These are phyloP conservation scores for Rhinoptilus africanus DNA, from an alignment of 2,113 vertebrate species.

Conservation along the genomic window DNA sequence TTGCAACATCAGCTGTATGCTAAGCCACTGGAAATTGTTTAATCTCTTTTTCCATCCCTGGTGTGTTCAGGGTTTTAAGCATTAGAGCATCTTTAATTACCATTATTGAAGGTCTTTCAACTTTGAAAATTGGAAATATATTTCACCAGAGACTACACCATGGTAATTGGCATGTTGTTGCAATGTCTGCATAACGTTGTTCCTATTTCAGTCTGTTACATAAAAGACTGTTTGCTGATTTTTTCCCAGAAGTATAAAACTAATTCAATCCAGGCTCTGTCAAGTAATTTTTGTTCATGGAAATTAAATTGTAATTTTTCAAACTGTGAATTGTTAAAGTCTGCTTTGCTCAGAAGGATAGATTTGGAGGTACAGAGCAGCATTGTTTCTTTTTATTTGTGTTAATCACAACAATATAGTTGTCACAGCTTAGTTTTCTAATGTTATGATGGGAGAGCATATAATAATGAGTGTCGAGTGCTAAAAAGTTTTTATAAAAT, in stretches of 20 bases:
- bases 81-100: constrained; percentile 6
- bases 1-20: neutral
- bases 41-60: neutral
- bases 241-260: neutral
- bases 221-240: neutral
- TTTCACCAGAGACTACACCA: neutral
- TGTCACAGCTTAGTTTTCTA: neutral
- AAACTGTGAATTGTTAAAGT: neutral
- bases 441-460: neutral
- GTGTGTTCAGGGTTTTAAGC: neutral
- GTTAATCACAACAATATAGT: neutral
- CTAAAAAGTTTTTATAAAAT: neutral
- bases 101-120: constrained; percentile 21
- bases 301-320: neutral
- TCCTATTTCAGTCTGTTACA: neutral
- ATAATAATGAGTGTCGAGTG: neutral
- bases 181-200: neutral
- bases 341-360: neutral
- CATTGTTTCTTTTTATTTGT: neutral
- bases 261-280: neutral
- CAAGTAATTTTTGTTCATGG: neutral
- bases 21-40: neutral
- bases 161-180: neutral
- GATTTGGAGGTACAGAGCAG: neutral
- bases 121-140: neutral